Evolutionary conservation across 1,140 invertebrate genomes (phyloP).

Genomic region (Atopsyche davidsoni): DNA sequence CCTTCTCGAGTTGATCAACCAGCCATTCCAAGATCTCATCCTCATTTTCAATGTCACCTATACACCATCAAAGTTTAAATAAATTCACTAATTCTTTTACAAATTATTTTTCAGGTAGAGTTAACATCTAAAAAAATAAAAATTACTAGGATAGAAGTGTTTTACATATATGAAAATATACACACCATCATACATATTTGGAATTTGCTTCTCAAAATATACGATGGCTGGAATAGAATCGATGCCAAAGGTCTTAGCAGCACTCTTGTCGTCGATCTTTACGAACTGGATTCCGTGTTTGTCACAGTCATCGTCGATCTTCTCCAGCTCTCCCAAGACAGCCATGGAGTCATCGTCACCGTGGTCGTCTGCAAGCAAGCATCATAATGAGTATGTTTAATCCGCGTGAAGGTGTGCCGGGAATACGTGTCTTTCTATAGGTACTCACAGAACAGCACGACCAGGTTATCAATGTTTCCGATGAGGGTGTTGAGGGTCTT

Average conservation of each 20-base stretch:
- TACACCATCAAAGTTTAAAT: conserved; percentile 13
- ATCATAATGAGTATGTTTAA: conserved; percentile 21
- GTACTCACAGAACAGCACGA: conserved; percentile 87
- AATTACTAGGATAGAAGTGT: too few species aligned
- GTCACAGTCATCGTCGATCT: conserved; percentile 90
- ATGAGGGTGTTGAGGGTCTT: conserved; percentile 84
- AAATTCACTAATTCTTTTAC: neutral
- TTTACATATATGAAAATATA: conserved; percentile 15
- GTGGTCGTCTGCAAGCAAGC: conserved; percentile 62
- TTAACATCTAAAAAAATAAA: too few species aligned
- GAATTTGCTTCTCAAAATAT: conserved; percentile 90
- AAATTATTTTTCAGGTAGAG: too few species aligned
- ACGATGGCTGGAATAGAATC: conserved; percentile 80
- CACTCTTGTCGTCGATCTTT: conserved; percentile 81
- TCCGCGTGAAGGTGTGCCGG: too few species aligned
- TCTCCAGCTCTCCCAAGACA: conserved; percentile 79
- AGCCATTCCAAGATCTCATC: conserved; percentile 87
- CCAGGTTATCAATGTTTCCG: conserved; percentile 83
- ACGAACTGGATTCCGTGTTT: conserved; percentile 90
- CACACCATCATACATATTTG: conserved; percentile 83
- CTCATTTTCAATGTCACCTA: conserved; percentile 84
- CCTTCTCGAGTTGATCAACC: conserved; percentile 76
- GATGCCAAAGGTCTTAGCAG: conserved; percentile 79
- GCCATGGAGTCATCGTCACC: conserved; percentile 78
- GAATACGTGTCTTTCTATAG: neutral